These are phyloP conservation scores for Pollenia labialis DNA, from an alignment of 2,888 invertebrate species.

Conservation along the genomic window DNA sequence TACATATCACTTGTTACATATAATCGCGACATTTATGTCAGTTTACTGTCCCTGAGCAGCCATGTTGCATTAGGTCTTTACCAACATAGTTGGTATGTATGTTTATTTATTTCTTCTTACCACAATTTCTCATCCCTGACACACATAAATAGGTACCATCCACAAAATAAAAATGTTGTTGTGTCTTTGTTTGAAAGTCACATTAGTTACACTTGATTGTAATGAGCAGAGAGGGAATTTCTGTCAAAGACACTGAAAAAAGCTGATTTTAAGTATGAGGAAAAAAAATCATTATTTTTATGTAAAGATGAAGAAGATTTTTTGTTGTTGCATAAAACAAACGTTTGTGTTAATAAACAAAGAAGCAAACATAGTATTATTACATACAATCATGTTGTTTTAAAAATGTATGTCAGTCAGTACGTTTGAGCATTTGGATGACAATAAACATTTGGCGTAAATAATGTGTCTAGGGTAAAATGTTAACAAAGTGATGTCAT, in stretches of 20 bases:
- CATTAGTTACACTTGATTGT: conserved; percentile 70
- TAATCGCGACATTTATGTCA: neutral
- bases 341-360: conserved; percentile 44
- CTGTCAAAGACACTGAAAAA: conserved; percentile 48
- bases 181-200: conserved; percentile 50
- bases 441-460: conserved; percentile 68
- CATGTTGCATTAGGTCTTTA: neutral
- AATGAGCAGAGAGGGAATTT: conserved; percentile 64
- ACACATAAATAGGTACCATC: conserved; percentile 14
- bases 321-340: conserved; percentile 35
- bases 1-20: neutral
- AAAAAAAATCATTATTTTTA: conserved; percentile 1
- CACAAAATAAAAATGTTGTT: conserved; percentile 12
- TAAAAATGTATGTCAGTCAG: neutral
- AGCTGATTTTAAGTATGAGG: conserved; percentile 40
- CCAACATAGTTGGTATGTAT: neutral
- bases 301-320: conserved; percentile 9
- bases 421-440: conserved; percentile 3
- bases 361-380: neutral
- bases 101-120: neutral
- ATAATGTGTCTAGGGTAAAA: conserved; percentile 71
- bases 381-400: conserved; percentile 2
- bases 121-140: conserved; percentile 25
- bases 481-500: conserved; percentile 72
- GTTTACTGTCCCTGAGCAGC: neutral